Evolutionary conservation across 2,113 vertebrate genomes (phyloP).

Genomic region (Bothrops jararaca): DNA sequence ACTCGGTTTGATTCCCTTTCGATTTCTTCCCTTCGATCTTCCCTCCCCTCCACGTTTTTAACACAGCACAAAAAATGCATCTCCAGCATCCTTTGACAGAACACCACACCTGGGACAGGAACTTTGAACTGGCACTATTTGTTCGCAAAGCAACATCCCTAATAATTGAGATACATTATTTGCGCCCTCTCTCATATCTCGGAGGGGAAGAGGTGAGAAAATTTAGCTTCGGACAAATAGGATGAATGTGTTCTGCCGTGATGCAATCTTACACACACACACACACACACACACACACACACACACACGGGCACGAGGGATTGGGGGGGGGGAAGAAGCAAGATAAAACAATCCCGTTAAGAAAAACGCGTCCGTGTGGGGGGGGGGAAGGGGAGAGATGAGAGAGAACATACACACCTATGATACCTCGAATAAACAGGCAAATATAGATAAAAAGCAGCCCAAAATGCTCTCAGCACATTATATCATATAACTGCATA

Average conservation of each 20-base stretch:
- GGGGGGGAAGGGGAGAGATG: too few species aligned
- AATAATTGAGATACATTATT: neutral
- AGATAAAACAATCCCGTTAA: neutral
- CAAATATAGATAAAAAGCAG: neutral
- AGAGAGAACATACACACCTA: neutral
- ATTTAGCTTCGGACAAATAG: conserved; percentile 17
- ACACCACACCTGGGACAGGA: conserved; percentile 49
- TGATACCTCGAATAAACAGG: neutral
- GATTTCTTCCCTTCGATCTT: accelerated
- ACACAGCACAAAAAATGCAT: neutral
- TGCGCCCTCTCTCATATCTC: conserved; percentile 32
- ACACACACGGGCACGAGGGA: neutral
- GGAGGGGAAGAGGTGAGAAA: neutral
- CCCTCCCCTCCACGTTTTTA: neutral
- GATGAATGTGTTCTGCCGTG: neutral
- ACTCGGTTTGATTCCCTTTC: accelerated
- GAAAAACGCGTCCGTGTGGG: conserved; percentile 10
- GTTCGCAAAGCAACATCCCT: neutral
- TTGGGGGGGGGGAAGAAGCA: neutral
- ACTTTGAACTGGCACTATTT: conserved; percentile 52
- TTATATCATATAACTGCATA: neutral
- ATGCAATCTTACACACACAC: neutral
- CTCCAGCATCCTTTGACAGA: neutral
- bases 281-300: neutral
- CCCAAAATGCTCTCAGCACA: neutral